Base-by-base conservation (phyloP, 2,888 invertebrate species). In the Orthosia gothica region DNA sequence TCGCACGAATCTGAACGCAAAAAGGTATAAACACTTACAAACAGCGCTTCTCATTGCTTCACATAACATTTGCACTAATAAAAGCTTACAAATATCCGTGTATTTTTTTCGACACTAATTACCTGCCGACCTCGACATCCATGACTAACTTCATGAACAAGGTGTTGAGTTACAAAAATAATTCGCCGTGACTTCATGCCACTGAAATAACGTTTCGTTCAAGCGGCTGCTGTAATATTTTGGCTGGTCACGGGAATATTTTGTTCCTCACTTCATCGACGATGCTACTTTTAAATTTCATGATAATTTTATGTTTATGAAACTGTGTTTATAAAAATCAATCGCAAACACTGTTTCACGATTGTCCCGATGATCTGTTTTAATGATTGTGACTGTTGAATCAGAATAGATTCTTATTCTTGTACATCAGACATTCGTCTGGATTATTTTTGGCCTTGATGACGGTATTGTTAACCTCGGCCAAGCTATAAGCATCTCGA, bases 1-100 rank as follows among this genome's bases (percentile, higher is more conserved):
- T 96, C 96, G 95, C 96, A 96, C 96, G 96, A 96, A 93, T 89
- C 93, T 91, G 92, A 93, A 89, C 94, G 96, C 96, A 95, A 95
- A 93, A 96, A 96, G 96, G 96, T 96, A 96, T 89, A 88, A 84
- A 89, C 85, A 86, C 84, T 88, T 88, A 89, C 87, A 91, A 89
- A 83, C 76, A 83, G 74, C 65, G 87, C 87, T 86, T 87, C 89
- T 88, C 88, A 89, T 70, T 85, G 95, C 95, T 95, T 95, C 93
- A 93, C 91, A 91, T 94, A 94, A 94, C 94, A 92, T 90, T 86
- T 90, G 91, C 94, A 95, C 95, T 95, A 95, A 95, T 95, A 94
- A 94, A 95, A 87, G 95, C 96, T 94, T 93, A 85, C 88, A 89
- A 88, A 89, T 86, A 83, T 86, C 81, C 84, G 88, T 89, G 87